Percentiles rank a stretch among this genome's conserved stretches.
These are phyloP conservation scores for Littorina saxatilis DNA, from an alignment of 1,140 invertebrate genomes.

Conservation along the genomic window DNA sequence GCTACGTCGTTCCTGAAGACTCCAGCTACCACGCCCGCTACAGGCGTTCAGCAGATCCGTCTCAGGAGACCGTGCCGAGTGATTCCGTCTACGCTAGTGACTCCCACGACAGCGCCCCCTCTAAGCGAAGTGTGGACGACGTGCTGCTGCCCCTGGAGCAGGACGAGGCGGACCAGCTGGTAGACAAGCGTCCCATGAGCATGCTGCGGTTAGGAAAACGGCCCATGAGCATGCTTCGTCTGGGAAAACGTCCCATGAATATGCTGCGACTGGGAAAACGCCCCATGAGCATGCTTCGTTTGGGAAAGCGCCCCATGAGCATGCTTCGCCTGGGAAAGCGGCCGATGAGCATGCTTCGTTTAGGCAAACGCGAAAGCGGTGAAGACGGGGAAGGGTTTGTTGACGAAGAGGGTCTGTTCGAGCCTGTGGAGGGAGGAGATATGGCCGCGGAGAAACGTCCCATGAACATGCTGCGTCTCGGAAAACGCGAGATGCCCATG, in stretches of 20 bases:
- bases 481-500: constrained; percentile 56
- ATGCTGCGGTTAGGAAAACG: constrained; percentile 49
- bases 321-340: constrained; percentile 56
- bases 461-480: constrained; percentile 56
- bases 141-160: not conserved
- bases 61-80: not conserved
- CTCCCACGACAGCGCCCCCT: not conserved
- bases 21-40: constrained; percentile 8
- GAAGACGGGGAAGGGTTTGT: not conserved
- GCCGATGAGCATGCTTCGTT: constrained; percentile 48
- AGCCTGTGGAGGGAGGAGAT: constrained; percentile 11
- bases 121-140: constrained; percentile 5
- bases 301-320: constrained; percentile 45
- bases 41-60: constrained; percentile 8
- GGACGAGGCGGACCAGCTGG: constrained; percentile 44
- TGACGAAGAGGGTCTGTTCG: constrained; percentile 19
- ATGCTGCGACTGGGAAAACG: constrained; percentile 48
- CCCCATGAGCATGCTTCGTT: constrained; percentile 44
- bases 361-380: constrained; percentile 41
- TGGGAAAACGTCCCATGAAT: constrained; percentile 54
- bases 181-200: constrained; percentile 53
- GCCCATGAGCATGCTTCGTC: constrained; percentile 53
- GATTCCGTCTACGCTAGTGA: not conserved
- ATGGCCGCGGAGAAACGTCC: constrained; percentile 46
- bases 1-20: not conserved